Percentiles rank a stretch among this genome's conserved stretches.
Conservation (phyloP, 2,797 vertebrate species). For the Fringilla coelebs region DNA sequence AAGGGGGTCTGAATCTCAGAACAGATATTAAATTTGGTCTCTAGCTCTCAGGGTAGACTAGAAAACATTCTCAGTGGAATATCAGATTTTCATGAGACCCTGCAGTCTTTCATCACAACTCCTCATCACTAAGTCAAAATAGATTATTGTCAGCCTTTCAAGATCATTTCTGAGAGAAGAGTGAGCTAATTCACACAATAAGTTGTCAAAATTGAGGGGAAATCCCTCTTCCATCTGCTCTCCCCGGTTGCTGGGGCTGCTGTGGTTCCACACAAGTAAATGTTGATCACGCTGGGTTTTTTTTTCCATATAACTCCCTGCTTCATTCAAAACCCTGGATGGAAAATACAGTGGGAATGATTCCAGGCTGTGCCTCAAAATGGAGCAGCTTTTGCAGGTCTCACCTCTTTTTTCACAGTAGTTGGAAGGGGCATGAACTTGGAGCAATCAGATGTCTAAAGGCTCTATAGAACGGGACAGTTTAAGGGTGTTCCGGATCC, state of each 20-base stretch:
- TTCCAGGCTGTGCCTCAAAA: conserved; percentile 30
- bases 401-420: conserved; percentile 35
- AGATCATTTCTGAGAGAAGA: background rate
- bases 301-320: background rate
- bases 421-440: conserved; percentile 62
- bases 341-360: background rate
- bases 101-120: background rate
- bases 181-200: background rate
- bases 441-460: conserved; percentile 27
- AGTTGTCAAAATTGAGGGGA: background rate
- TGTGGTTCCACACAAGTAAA: background rate
- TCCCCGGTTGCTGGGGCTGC: background rate
- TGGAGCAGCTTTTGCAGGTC: background rate
- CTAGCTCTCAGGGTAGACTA: background rate
- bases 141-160: background rate
- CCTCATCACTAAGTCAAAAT: background rate
- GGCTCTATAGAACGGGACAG: conserved; percentile 7
- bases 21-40: background rate
- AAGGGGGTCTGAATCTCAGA: background rate
- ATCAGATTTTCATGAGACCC: background rate
- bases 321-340: conserved; percentile 2
- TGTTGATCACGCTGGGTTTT: background rate
- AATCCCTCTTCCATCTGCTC: background rate
- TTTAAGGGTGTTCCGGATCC: conserved; percentile 30
- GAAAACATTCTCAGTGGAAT: background rate